Conservation (phyloP, 2,797 vertebrate genomes). For the Odontamblyopus lacepedii region DNA sequence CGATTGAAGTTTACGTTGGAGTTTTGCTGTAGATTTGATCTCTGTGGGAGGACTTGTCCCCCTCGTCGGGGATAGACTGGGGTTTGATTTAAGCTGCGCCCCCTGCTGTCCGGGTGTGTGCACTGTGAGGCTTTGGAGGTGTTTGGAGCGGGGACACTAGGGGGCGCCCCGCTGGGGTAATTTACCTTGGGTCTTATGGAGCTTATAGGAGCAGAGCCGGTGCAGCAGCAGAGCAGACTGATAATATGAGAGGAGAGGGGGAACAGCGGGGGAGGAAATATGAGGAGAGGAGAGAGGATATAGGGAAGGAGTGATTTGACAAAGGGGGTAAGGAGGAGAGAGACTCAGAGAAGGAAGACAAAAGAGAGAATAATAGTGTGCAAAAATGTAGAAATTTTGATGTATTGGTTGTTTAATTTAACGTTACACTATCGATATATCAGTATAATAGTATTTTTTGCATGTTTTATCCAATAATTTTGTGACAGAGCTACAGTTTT, state of each 20-base stretch:
- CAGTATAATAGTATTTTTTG: too few relatives aligned
- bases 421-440: too few relatives aligned
- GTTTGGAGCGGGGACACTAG: slow-evolving; percentile 39
- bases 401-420: too few relatives aligned
- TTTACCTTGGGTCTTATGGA: slow-evolving; percentile 70
- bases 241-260: slow-evolving; percentile 49
- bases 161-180: slow-evolving; percentile 67
- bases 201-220: slow-evolving; percentile 55
- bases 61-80: slow-evolving; percentile 44
- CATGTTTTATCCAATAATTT: too few relatives aligned
- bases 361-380: not conserved
- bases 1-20: not conserved
- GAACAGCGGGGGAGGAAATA: not conserved
- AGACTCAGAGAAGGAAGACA: not conserved
- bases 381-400: too few relatives aligned
- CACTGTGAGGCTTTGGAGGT: slow-evolving; percentile 57
- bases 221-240: slow-evolving; percentile 51
- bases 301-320: too few relatives aligned
- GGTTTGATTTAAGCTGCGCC: slow-evolving; percentile 69
- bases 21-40: slow-evolving; percentile 22
- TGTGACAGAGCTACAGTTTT: too few relatives aligned
- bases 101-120: slow-evolving; percentile 59
- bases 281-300: not conserved
- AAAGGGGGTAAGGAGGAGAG: not conserved
- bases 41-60: slow-evolving; percentile 16